phyloP scores from a whole-genome alignment of 2,888 invertebrate species.

The Mesorhabditis spiculigera region DNA sequence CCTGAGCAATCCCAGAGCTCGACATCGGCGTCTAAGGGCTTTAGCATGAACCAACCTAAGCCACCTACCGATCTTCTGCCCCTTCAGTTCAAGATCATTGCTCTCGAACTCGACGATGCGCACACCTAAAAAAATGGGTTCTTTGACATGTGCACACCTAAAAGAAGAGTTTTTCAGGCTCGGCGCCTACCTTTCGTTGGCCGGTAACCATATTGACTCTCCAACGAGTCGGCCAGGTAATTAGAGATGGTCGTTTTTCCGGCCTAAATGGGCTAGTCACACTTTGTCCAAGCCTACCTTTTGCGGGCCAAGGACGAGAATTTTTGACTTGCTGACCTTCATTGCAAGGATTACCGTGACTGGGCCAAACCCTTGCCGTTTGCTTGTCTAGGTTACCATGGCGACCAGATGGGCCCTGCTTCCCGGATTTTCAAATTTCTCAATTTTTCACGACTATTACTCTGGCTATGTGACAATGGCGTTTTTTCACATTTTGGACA shows the following conservation, averaged over 20 bases:
- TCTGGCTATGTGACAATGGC: too few species aligned
- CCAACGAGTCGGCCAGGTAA: background rate
- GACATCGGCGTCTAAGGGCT: constrained; percentile 67
- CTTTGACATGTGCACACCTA: too few species aligned
- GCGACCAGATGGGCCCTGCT: background rate
- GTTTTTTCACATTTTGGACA: too few species aligned
- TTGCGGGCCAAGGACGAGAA: background rate
- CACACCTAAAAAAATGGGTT: background rate
- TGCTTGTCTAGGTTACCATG: background rate
- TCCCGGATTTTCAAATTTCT: too few species aligned
- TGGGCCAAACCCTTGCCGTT: background rate
- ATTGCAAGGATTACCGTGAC: background rate
- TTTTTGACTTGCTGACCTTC: background rate
- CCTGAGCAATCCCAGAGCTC: constrained; percentile 62
- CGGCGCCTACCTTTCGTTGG: background rate
- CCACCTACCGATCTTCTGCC: background rate
- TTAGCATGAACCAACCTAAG: background rate
- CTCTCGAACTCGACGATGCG: constrained; percentile 1
- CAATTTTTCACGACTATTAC: too few species aligned
- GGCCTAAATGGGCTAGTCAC: background rate
- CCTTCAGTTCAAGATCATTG: background rate
- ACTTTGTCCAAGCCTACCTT: background rate
- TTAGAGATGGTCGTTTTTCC: background rate
- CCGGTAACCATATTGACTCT: background rate
- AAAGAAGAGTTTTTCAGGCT: too few species aligned